Conservation (phyloP, 2,797 vertebrate species). For the Xenops minutus region DNA sequence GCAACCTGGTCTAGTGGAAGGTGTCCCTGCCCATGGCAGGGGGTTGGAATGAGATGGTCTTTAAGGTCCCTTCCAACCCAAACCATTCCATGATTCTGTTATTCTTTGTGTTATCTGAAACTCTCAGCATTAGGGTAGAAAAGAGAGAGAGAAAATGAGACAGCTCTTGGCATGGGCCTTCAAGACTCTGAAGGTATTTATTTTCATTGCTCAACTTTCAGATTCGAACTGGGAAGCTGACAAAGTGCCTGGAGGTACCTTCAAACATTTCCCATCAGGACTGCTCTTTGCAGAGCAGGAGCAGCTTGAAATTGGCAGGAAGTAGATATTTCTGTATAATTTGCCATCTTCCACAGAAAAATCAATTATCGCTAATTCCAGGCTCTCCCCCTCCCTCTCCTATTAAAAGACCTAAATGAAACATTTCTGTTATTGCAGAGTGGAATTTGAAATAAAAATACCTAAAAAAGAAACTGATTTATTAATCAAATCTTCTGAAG, state of each 20-base stretch:
- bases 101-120: neutral
- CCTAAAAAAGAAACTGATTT: neutral
- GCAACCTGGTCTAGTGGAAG: accelerated
- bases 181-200: neutral
- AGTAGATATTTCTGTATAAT: neutral
- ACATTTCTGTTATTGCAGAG: neutral
- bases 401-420: neutral
- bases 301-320: neutral
- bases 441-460: neutral
- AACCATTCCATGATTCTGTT: neutral
- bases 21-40: neutral
- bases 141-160: neutral
- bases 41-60: accelerated
- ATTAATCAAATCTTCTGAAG: neutral
- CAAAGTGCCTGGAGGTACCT: neutral
- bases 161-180: accelerated
- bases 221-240: neutral
- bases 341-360: neutral
- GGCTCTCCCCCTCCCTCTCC: no score
- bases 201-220: neutral
- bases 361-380: neutral
- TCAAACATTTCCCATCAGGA: neutral
- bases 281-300: neutral
- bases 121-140: neutral
- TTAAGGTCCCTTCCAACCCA: neutral